Evolutionary conservation across 2,888 invertebrate genomes (phyloP).

Genomic region (Cheilosia grossa): DNA sequence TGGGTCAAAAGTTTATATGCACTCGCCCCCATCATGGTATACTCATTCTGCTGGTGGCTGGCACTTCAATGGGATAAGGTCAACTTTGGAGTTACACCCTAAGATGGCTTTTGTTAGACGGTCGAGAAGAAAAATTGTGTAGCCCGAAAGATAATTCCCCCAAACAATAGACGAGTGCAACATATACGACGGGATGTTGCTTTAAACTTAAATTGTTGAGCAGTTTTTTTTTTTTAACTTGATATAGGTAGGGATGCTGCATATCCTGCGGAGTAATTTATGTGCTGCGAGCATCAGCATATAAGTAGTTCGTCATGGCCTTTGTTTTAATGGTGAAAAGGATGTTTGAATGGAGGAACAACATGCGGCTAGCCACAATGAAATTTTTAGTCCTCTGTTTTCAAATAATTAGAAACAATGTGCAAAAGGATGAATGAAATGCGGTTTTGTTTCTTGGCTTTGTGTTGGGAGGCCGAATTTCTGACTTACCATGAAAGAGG

Average conservation of each 20-base stretch:
- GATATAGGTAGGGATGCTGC: background rate
- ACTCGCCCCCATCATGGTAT: background rate
- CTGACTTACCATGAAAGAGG: background rate
- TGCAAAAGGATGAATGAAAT: slow-evolving; percentile 32
- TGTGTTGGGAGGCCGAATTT: background rate
- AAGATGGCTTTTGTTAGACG: slow-evolving; percentile 45
- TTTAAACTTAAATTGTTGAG: slow-evolving; percentile 19
- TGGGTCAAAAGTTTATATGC: slow-evolving; percentile 50
- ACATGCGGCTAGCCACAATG: slow-evolving; percentile 48
- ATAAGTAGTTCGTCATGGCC: background rate
- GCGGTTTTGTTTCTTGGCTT: slow-evolving; percentile 19
- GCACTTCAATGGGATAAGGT: slow-evolving; percentile 46
- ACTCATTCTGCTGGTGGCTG: too few relatives aligned
- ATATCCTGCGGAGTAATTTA: background rate
- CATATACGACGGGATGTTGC: background rate
- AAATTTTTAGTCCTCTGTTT: slow-evolving; percentile 30
- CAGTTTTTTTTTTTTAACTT: background rate
- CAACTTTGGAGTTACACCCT: slow-evolving; percentile 34
- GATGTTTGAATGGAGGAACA: slow-evolving; percentile 11
- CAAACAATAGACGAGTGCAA: slow-evolving; percentile 36
- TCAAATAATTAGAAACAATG: slow-evolving; percentile 42
- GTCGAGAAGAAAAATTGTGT: slow-evolving; percentile 15
- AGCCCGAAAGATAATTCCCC: slow-evolving; percentile 22
- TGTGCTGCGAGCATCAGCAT: background rate
- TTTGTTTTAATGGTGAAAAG: slow-evolving; percentile 2